phyloP scores from a whole-genome alignment of 2,797 vertebrate species.

The Podargus strigoides region DNA sequence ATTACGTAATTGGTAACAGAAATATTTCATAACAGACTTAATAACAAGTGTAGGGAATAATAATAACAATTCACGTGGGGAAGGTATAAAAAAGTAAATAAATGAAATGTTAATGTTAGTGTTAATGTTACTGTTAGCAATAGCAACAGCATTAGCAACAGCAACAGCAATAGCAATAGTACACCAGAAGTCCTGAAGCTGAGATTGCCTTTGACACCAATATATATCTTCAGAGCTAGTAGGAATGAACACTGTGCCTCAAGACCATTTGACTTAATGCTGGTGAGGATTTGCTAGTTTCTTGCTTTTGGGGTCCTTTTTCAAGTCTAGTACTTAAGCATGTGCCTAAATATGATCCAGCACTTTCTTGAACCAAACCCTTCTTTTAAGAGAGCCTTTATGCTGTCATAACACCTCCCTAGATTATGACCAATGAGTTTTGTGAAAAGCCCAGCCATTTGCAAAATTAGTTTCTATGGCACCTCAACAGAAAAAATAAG shows the following conservation, averaged over 20 bases:
- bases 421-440: background rate
- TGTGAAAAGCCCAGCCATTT: background rate
- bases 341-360: background rate
- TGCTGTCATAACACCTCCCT: background rate
- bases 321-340: background rate
- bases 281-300: background rate
- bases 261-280: background rate
- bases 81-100: background rate
- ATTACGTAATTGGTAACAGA: rapidly evolving
- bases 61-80: background rate
- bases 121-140: too few species aligned
- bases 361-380: background rate
- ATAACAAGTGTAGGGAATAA: background rate
- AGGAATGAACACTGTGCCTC: background rate
- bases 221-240: background rate
- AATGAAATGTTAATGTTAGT: background rate
- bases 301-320: background rate
- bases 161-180: background rate
- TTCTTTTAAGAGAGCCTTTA: background rate
- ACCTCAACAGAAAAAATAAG: background rate
- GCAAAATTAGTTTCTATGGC: background rate
- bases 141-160: background rate
- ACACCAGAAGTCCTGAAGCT: background rate
- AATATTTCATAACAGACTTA: background rate
- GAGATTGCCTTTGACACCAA: background rate